Conservation (phyloP, 2,888 invertebrate species). For the Stramonita haemastoma region DNA sequence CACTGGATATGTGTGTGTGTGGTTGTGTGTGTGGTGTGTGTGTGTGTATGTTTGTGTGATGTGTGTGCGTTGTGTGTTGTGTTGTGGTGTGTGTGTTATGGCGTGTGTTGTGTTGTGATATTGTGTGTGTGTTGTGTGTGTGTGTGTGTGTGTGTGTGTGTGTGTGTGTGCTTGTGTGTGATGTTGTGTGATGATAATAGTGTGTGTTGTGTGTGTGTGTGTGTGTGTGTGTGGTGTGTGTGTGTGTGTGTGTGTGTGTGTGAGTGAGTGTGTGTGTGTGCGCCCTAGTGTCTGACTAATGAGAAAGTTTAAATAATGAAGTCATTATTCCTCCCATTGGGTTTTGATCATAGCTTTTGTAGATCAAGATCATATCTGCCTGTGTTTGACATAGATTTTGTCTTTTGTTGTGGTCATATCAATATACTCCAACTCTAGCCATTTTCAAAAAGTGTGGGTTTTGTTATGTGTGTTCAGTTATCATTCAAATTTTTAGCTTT, state of each 20-base stretch:
- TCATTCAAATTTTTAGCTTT: too few relatives aligned
- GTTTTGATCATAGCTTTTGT: background rate
- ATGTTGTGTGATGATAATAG: too few relatives aligned
- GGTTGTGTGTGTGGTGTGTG: background rate
- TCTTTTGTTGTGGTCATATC: background rate
- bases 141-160: background rate
- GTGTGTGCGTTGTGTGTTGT: background rate
- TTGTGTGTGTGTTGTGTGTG: background rate
- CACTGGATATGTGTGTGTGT: background rate
- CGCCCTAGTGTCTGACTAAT: too few relatives aligned
- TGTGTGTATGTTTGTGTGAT: background rate
- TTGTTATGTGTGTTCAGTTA: too few relatives aligned
- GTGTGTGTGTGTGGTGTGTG: background rate
- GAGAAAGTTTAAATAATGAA: too few relatives aligned
- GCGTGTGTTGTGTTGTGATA: background rate
- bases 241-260: background rate
- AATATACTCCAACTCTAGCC: background rate
- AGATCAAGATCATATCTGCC: background rate
- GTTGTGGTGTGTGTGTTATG: background rate
- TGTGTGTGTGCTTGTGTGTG: background rate
- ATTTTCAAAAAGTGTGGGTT: background rate
- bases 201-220: background rate
- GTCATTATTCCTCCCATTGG: too few relatives aligned
- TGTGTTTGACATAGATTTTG: background rate
- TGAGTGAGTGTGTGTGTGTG: background rate